These are phyloP conservation scores for Caenorhabditis sp. DNA, from an alignment of 2,888 invertebrate genomes.

Conservation along the genomic window DNA sequence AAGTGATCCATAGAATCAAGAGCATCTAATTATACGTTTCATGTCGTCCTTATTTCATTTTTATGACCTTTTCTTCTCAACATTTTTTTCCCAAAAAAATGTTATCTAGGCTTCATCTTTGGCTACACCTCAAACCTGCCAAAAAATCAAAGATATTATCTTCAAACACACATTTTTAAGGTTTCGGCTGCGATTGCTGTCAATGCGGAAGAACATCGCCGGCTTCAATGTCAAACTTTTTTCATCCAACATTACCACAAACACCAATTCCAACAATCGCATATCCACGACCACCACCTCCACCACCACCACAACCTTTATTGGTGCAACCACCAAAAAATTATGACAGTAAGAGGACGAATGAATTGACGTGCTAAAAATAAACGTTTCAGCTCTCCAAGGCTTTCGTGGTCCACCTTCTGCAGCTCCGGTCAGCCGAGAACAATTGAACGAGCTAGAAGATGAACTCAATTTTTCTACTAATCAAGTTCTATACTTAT, in stretches of 20 bases:
- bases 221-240: not conserved
- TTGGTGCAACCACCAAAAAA: not conserved
- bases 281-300: not conserved
- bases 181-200: slow-evolving; percentile 27
- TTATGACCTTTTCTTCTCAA: not conserved
- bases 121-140: too few relatives aligned
- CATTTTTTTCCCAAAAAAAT: not conserved
- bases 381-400: not conserved
- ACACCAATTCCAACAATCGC: not conserved
- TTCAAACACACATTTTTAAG: slow-evolving; percentile 5
- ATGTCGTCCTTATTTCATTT: too few relatives aligned
- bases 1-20: too few relatives aligned
- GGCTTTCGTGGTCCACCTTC: slow-evolving; percentile 22
- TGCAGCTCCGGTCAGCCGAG: slow-evolving; percentile 9
- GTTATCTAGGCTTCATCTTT: too few relatives aligned
- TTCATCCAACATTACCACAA: too few relatives aligned
- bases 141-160: too few relatives aligned
- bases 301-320: not conserved
- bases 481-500: slow-evolving; percentile 10
- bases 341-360: not conserved
- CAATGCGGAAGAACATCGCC: slow-evolving; percentile 11
- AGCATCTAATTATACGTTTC: too few relatives aligned
- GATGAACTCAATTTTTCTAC: slow-evolving; percentile 18
- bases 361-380: not conserved
- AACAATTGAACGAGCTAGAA: slow-evolving; percentile 8